Base-by-base conservation (phyloP, 1,140 invertebrate genomes). In the Solen grandis region DNA sequence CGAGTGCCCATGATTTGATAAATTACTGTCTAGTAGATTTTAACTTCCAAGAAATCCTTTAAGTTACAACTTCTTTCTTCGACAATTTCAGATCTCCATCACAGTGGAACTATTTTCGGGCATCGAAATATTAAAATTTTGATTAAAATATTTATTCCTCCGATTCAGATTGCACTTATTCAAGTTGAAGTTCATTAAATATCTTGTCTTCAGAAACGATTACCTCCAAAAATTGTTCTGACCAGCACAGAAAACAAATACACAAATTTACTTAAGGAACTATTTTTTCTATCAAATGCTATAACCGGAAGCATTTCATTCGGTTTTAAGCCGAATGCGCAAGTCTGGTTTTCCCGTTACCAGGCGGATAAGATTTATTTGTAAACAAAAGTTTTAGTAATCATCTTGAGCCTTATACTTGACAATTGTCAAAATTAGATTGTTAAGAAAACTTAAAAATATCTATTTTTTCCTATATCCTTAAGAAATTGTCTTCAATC, bases 271-370 rank as follows among this genome's bases (percentile, higher is more conserved):
- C n/a, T n/a, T n/a, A n/a, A n/a, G n/a, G n/a, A n/a, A n/a, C n/a
- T n/a, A n/a, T n/a, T n/a, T n/a, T n/a, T n/a, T n/a, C n/a, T n/a
- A n/a, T n/a, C n/a, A n/a, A n/a, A n/a, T n/a, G n/a, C 33, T 77
- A 27, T 38, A 41, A 54, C 59, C 74, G 77, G 81, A 83, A 78
- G 29, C 41, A 19, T 29, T 36, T 66, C 36, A 81, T 35, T 8
- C 14, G 59, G 22, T 52, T 29, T 38, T 81, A 62, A 77, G 68
- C 55, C 68, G 27, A 65, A 31, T 84, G 84, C 84, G 84, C 84
- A 84, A 57, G 79, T 82, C 79, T 73, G 77, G 81, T 68, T 82
- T 86, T 41, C 82, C 79, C 82, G 84, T 86, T 82, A 84, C 84
- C 84, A 86, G 77, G 84, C 79, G 73, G 59, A 75, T 65, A 36